These are phyloP conservation scores for Oscheius sp. DNA, from an alignment of 2,888 invertebrate genomes.

Conservation along the genomic window DNA sequence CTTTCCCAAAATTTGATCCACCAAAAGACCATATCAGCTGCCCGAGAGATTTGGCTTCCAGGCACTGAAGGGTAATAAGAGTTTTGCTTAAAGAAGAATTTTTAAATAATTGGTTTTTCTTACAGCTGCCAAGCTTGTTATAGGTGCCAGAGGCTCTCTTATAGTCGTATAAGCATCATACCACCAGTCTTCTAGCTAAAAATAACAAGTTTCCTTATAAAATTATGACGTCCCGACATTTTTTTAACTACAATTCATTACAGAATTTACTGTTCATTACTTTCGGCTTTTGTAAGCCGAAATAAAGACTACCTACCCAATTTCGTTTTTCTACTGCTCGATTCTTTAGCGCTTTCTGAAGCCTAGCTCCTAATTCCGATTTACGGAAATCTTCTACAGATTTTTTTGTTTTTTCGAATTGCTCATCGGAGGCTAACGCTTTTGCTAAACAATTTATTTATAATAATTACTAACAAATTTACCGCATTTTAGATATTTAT, in stretches of 20 bases:
- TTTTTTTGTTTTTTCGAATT: conserved; percentile 32
- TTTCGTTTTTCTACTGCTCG: conserved; percentile 41
- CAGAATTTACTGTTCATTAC: too few species aligned
- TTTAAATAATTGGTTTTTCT: background rate
- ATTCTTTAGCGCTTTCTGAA: conserved; percentile 49
- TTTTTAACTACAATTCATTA: too few species aligned
- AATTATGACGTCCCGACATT: too few species aligned
- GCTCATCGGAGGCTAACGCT: conserved; percentile 38
- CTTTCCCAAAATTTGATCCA: conserved; percentile 48
- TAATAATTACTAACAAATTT: background rate
- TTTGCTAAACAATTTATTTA: conserved; percentile 38
- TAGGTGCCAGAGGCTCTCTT: conserved; percentile 50
- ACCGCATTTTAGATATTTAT: conserved; percentile 55
- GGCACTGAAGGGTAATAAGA: conserved; percentile 34
- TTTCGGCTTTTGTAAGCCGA: background rate
- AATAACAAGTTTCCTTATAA: too few species aligned
- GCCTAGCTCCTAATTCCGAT: conserved; percentile 35
- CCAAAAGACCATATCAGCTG: conserved; percentile 45
- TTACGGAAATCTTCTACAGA: conserved; percentile 47
- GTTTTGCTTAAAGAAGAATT: conserved; percentile 23
- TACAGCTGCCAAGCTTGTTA: conserved; percentile 39
- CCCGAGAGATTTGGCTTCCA: conserved; percentile 46
- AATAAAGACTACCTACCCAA: conserved; percentile 42
- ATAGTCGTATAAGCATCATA: conserved; percentile 58
- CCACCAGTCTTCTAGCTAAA: conserved; percentile 63